A percentile compares a stretch with the other conserved stretches of the same genome.
phyloP scores from a whole-genome alignment of 1,140 invertebrate genomes.

The Hyles vespertilio region DNA sequence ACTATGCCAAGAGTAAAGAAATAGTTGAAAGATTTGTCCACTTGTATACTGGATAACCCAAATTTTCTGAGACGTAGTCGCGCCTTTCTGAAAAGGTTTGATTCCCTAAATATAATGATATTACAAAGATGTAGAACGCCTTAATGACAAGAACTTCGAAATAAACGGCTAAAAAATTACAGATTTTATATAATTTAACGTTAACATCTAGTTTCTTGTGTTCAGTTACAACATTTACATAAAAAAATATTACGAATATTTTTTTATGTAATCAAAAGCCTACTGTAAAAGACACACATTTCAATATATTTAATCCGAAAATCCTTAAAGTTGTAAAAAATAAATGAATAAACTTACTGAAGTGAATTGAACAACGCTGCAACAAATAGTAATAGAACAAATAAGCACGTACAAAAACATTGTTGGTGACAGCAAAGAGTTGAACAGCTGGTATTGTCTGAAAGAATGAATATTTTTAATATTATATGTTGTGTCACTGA shows the following conservation, averaged over 20 bases:
- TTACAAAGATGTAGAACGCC: background rate
- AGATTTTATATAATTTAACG: no score
- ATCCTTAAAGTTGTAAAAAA: constrained; percentile 3
- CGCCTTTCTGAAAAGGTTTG: constrained; percentile 24
- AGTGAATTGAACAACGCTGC: constrained; percentile 36
- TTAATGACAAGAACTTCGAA: no score
- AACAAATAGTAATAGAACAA: constrained; percentile 46
- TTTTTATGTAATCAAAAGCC: no score
- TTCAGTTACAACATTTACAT: no score
- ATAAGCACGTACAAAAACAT: constrained; percentile 42
- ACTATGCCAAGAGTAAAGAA: constrained; percentile 48
- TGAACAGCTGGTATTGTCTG: constrained; percentile 32
- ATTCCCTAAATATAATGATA: background rate
- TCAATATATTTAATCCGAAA: constrained; percentile 1
- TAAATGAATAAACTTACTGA: constrained; percentile 23
- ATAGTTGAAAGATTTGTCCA: constrained; percentile 33
- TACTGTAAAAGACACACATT: no score
- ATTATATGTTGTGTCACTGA: background rate
- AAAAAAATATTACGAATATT: no score
- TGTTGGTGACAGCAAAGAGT: constrained; percentile 32
- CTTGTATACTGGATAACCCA: constrained; percentile 36
- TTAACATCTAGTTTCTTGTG: no score
- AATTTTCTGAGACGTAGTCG: constrained; percentile 28
- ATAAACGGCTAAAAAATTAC: no score
- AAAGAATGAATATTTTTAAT: constrained; percentile 10